These are phyloP conservation scores for Eclectus roratus DNA, from an alignment of 2,113 vertebrate genomes.

Conservation along the genomic window DNA sequence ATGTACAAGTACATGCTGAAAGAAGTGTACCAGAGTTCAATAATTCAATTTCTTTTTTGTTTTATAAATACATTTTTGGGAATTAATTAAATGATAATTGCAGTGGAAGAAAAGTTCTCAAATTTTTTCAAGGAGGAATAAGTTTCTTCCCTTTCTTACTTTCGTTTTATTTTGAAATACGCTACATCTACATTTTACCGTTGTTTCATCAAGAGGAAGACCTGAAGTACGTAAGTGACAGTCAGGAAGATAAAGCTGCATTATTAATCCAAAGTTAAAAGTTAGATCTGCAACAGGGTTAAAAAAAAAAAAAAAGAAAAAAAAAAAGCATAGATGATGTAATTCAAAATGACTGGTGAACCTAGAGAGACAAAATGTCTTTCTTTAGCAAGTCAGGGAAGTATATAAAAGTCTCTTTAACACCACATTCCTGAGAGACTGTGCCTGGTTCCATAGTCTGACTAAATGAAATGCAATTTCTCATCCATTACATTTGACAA, in stretches of 20 bases:
- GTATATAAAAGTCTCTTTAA: background rate
- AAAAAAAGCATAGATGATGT: background rate
- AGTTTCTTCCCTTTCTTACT: background rate
- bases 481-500: constrained; percentile 6
- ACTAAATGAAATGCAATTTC: background rate
- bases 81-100: background rate
- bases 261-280: background rate
- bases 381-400: background rate
- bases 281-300: background rate
- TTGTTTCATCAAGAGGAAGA: background rate
- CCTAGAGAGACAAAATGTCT: background rate
- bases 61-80: background rate
- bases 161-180: background rate
- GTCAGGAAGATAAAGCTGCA: background rate
- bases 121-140: background rate
- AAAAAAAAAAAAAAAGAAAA: background rate
- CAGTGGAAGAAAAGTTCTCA: background rate
- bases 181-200: background rate
- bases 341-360: background rate
- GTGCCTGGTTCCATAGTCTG: background rate
- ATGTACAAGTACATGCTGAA: background rate
- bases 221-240: background rate
- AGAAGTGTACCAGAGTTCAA: background rate
- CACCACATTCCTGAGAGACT: background rate
- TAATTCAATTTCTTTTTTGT: background rate